Base-by-base conservation (phyloP, 2,888 invertebrate genomes). In the Crematogaster levior region DNA sequence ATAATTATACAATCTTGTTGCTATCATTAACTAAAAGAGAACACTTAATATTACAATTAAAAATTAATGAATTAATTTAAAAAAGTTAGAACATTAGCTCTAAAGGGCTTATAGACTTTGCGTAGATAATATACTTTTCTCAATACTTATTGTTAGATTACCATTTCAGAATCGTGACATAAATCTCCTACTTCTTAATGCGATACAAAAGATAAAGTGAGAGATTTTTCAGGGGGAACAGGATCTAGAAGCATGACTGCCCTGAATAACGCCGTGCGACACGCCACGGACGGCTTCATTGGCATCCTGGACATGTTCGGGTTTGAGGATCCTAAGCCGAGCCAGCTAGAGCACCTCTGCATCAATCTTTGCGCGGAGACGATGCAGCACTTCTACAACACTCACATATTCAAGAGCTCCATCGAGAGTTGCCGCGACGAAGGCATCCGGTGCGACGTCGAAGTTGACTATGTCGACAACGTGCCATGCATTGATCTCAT, bases 361-460 rank as follows among this genome's bases (percentile, higher is more conserved):
- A 98, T 98, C 91, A 99, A 99, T 95, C 95, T 99, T 85, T 98
- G 98, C 95, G 98, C 99, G 0, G 99, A 99, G 95, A 98, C 98
- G 46, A 98, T 99, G 98, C 99, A 99, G 94, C 99, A 99, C 95
- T 99, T 98, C 95, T 99, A 99, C 95, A 99, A 98, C 95, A 99
- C 98, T 75, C 98, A 99, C 95, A 98, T 99, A 90, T 99, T 99
- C 95, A 98, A 98, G 95, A 98, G 98, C 30, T 97, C 98, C 89
- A 97, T 98, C 87, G 98, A 99, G 95, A 98, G 98, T 75, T 98
- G 98, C 92, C 96, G 98, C 85, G 99, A 99, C 94, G 98, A 99
- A 95, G 98, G 98, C 72, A 98, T 99, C 90, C 96, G 97, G 75
- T 97, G 97, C 93, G 98, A 98, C 92, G 97, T 98, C 37, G 98